Percentiles rank a stretch among this genome's conserved stretches.
These are phyloP conservation scores for Oscheius sp. DNA, from an alignment of 2,888 invertebrate genomes.

Conservation along the genomic window DNA sequence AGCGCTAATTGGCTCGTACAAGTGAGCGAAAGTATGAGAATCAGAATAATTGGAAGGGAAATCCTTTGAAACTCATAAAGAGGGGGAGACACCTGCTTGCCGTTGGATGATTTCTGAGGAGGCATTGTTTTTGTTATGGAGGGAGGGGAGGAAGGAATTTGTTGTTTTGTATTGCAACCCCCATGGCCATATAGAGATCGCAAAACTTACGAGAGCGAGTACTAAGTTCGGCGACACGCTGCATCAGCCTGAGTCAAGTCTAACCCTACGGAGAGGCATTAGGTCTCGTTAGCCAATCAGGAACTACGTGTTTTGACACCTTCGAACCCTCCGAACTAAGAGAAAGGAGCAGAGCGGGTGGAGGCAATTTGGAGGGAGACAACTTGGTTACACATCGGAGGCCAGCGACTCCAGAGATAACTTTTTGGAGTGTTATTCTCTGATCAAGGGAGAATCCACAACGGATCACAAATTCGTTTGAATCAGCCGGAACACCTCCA, in stretches of 20 bases:
- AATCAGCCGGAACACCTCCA: no score
- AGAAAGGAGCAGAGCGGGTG: not conserved
- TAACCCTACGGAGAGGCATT: conserved; percentile 4
- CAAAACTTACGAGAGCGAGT: not conserved
- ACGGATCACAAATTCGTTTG: no score
- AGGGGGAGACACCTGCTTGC: not conserved
- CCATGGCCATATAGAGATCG: not conserved
- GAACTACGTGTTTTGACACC: conserved; percentile 22
- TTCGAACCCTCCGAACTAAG: not conserved
- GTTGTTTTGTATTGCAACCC: no score
- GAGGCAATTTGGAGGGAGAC: conserved; percentile 4
- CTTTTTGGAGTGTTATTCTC: no score
- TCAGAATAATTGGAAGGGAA: no score
- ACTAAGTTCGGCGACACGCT: conserved; percentile 26
- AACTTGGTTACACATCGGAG: conserved; percentile 5
- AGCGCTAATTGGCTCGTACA: not conserved
- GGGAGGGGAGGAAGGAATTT: no score
- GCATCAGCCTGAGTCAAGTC: conserved; percentile 17
- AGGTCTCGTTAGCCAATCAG: conserved; percentile 19
- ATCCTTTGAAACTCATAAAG: not conserved
- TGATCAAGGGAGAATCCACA: no score
- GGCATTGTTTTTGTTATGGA: not conserved
- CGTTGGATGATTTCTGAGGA: not conserved
- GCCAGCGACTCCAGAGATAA: not conserved
- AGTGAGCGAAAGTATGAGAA: no score